Base-by-base conservation (phyloP, 1,140 invertebrate species). In the Metopolophium dirhodum region DNA sequence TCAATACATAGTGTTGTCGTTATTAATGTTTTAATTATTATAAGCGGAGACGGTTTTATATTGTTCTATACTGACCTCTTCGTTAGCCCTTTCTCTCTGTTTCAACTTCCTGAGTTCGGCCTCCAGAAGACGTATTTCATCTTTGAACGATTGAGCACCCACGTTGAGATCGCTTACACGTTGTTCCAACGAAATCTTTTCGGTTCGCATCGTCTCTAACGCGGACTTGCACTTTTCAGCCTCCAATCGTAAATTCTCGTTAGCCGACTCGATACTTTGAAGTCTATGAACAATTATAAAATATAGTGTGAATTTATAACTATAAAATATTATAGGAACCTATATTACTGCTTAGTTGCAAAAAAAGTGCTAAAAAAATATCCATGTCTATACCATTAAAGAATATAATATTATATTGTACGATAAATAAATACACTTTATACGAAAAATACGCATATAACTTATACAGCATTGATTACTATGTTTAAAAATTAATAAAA, bases 211-310 rank as follows among this genome's bases (percentile, higher is more conserved):
- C 94, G 95, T 96, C 47, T 97, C 96, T 54, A 96, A 94, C 94
- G 96, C 96, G 49, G 95, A 95, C 57, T 96, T 96, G 89, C 96
- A 95, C 94, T 96, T 95, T 6, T 94, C 94, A 11, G 97, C 96
- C 95, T 99, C 98, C 94, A 98, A 97, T 94, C 97, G 97, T 91
- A 98, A 95, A 94, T 96, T 96, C 18, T 96, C 96, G 87, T 97
- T 97, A 94, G 99, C 98, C 35, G 97, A 95, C 95, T 99, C 98
- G 26, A 97, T 96, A 57, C 96, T 96, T 94, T 97, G 97, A 45
- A 99, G 96, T 94, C 98, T 96, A 91, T 14, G 83, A 90, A 93
- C 30, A 35, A 35, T n/a, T 2, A 77, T 7, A 77, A 18, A 77
- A 77, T 0, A 77, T 77, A n/a, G 0, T 77, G n/a, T n/a, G 18